Evolutionary conservation across 2,888 invertebrate species (phyloP).

Genomic region (Iphiclides podalirius): DNA sequence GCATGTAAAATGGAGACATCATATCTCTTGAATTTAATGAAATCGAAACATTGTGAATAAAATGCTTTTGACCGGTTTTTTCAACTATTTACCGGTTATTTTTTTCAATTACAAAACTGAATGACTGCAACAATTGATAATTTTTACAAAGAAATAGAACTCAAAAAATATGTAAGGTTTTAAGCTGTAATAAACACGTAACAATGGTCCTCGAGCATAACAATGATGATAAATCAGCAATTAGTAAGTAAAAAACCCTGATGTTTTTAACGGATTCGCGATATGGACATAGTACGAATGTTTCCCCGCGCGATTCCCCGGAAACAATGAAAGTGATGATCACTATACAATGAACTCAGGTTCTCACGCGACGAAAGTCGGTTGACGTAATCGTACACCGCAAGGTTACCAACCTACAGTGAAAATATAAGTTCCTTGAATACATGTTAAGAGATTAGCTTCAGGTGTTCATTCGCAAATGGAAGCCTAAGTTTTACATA

Average conservation of each 20-base stretch:
- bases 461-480: background rate
- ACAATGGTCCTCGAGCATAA: conserved; percentile 8
- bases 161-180: background rate
- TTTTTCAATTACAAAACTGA: no score
- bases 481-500: no score
- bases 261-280: conserved; percentile 8
- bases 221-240: conserved; percentile 18
- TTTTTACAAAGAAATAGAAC: no score
- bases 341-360: conserved; percentile 46
- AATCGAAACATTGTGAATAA: no score
- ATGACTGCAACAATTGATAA: no score
- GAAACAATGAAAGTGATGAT: conserved; percentile 68
- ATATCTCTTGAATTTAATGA: no score
- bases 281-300: conserved; percentile 11
- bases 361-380: conserved; percentile 73
- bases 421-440: conserved; percentile 9
- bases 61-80: no score
- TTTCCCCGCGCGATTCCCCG: conserved; percentile 38
- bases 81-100: no score
- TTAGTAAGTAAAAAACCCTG: conserved; percentile 16
- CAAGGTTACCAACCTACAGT: conserved; percentile 31
- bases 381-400: conserved; percentile 54
- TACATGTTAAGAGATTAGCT: conserved; percentile 9
- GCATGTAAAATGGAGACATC: background rate
- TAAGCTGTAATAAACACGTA: conserved; percentile 2